Evolutionary conservation across 2,888 invertebrate species (phyloP).

Genomic region (Aethes cnicana): DNA sequence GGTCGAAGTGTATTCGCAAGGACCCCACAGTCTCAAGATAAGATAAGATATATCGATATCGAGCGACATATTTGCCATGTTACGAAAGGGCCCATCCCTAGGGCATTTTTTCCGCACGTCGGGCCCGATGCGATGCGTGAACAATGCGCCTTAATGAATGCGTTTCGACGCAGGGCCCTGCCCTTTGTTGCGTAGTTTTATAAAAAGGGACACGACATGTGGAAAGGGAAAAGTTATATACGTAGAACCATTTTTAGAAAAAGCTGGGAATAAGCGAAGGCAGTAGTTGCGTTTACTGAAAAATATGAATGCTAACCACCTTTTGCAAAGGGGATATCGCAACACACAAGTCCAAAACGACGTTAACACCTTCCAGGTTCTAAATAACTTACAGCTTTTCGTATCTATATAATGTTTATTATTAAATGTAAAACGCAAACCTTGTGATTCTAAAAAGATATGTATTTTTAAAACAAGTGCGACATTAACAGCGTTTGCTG

Average conservation of each 20-base stretch:
- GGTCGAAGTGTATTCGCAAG: too few relatives aligned
- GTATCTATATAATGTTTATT: too few relatives aligned
- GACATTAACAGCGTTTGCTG: too few relatives aligned
- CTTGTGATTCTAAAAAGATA: too few relatives aligned
- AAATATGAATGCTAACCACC: conserved; percentile 23
- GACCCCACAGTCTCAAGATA: too few relatives aligned
- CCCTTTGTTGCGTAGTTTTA: conserved; percentile 5
- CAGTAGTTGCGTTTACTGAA: conserved; percentile 13
- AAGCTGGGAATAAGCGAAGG: too few relatives aligned
- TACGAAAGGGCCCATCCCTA: conserved; percentile 19
- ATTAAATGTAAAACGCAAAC: too few relatives aligned
- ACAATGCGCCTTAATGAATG: conserved; percentile 64
- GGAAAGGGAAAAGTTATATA: too few relatives aligned
- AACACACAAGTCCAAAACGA: not conserved
- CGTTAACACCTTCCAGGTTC: not conserved
- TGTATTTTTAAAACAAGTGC: too few relatives aligned
- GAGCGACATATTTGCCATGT: too few relatives aligned
- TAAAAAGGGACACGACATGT: not conserved
- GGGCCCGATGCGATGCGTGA: conserved; percentile 37
- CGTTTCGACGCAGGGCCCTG: conserved; percentile 48
- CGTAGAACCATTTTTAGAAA: too few relatives aligned
- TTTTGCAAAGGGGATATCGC: conserved; percentile 16
- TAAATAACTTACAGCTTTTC: conserved; percentile 8
- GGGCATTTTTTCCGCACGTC: conserved; percentile 22
- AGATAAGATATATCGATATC: too few relatives aligned